A percentile compares a stretch with the other conserved stretches of the same genome.
Conservation (phyloP, 2,888 invertebrate species). For the Microdon myrmicae region DNA sequence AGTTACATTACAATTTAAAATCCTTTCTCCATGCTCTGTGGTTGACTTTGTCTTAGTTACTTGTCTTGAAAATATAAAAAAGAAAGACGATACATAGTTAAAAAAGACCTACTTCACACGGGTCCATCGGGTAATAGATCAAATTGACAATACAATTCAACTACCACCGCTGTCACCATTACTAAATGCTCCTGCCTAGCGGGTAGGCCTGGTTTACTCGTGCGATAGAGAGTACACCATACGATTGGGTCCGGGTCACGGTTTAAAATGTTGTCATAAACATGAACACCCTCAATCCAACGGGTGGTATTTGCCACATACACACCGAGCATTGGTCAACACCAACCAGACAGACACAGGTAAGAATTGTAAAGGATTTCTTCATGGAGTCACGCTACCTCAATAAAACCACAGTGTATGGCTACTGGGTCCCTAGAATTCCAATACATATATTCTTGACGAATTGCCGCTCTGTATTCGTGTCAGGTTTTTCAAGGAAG, state of each 20-base stretch:
- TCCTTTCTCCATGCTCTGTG: no score
- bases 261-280: constrained; percentile 51
- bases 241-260: constrained; percentile 49
- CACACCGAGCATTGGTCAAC: constrained; percentile 2
- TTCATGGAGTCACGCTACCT: constrained; percentile 45
- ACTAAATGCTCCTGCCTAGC: no score
- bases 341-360: constrained; percentile 28
- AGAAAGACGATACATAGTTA: no score
- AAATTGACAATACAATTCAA: no score
- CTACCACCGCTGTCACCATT: no score
- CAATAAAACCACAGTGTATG: constrained; percentile 48
- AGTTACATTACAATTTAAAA: no score
- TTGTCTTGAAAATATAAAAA: no score
- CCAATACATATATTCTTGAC: constrained; percentile 14
- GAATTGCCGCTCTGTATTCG: constrained; percentile 25
- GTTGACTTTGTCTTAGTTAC: no score
- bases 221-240: constrained; percentile 33
- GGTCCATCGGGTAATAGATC: no score
- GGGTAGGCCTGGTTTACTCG: no score
- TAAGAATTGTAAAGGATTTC: constrained; percentile 37
- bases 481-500: constrained; percentile 37
- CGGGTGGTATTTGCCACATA: constrained; percentile 33
- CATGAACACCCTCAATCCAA: constrained; percentile 47
- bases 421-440: constrained; percentile 50
- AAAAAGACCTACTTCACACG: no score